Conservation (phyloP, 1,140 invertebrate species). For the Acyrthosiphon pisum region DNA sequence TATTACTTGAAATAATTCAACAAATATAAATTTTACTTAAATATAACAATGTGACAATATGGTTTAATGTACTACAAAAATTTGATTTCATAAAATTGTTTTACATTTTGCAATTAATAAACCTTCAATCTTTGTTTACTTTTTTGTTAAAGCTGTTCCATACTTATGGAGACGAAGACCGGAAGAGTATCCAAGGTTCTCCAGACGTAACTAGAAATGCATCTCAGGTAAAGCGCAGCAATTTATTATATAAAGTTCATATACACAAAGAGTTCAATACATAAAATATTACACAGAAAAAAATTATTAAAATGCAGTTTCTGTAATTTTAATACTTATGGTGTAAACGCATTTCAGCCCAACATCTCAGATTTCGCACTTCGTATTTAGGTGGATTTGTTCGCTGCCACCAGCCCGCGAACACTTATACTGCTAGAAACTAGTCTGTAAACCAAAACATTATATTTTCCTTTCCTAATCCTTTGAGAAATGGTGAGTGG, state of each 20-base stretch:
- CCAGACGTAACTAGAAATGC: slow-evolving; percentile 60
- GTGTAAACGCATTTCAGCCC: slow-evolving; percentile 43
- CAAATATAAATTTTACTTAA: background rate
- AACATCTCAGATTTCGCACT: slow-evolving; percentile 44
- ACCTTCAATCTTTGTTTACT: slow-evolving; percentile 45
- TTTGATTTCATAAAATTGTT: background rate
- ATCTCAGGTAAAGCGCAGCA: slow-evolving; percentile 46
- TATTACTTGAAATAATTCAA: too few species aligned
- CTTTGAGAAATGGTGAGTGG: slow-evolving; percentile 30
- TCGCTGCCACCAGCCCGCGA: background rate
- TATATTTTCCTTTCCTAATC: background rate
- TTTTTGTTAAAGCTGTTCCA: slow-evolving; percentile 67
- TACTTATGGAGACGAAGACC: slow-evolving; percentile 73
- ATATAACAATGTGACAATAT: background rate
- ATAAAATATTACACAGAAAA: background rate
- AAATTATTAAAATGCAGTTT: slow-evolving; percentile 7
- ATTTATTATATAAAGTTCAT: background rate
- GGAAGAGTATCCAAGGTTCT: slow-evolving; percentile 62
- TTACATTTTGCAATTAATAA: background rate
- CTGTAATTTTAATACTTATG: slow-evolving; percentile 1
- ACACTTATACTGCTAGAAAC: slow-evolving; percentile 11
- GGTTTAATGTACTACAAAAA: background rate
- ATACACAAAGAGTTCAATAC: background rate
- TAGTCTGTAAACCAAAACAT: slow-evolving; percentile 48
- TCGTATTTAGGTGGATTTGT: slow-evolving; percentile 39